Conservation (phyloP, 1,140 invertebrate species). For the Micrasema longulum region DNA sequence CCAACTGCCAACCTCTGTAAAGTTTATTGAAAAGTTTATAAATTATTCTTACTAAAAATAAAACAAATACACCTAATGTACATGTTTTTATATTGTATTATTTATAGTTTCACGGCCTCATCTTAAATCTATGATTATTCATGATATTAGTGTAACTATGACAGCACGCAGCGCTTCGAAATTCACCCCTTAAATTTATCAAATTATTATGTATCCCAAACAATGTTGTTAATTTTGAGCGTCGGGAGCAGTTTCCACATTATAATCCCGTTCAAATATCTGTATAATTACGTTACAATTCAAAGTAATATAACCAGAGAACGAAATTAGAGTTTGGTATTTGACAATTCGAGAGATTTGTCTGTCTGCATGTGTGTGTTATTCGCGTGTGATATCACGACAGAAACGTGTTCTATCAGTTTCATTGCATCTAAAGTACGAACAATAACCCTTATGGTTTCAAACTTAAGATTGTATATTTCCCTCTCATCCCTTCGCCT, state of each 20-base stretch:
- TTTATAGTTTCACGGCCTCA: no score
- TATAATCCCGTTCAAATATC: background rate
- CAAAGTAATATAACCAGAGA: background rate
- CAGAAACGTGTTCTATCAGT: conserved; percentile 37
- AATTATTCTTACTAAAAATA: no score
- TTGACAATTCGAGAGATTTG: background rate
- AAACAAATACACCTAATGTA: no score
- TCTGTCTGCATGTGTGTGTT: background rate
- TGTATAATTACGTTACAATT: background rate
- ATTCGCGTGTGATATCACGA: background rate
- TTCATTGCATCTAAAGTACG: conserved; percentile 32
- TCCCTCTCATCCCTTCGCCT: background rate
- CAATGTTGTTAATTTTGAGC: background rate
- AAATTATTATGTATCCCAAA: conserved; percentile 1
- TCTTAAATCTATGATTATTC: no score
- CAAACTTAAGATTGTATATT: background rate
- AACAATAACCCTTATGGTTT: conserved; percentile 25
- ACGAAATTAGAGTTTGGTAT: background rate
- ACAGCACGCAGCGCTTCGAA: background rate
- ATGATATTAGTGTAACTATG: no score
- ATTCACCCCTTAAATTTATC: conserved; percentile 1
- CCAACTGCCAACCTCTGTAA: no score
- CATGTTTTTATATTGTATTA: no score
- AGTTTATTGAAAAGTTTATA: no score
- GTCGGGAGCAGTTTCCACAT: background rate